Base-by-base conservation (phyloP, 2,113 vertebrate genomes). In the Odontophorus gujanensis region DNA sequence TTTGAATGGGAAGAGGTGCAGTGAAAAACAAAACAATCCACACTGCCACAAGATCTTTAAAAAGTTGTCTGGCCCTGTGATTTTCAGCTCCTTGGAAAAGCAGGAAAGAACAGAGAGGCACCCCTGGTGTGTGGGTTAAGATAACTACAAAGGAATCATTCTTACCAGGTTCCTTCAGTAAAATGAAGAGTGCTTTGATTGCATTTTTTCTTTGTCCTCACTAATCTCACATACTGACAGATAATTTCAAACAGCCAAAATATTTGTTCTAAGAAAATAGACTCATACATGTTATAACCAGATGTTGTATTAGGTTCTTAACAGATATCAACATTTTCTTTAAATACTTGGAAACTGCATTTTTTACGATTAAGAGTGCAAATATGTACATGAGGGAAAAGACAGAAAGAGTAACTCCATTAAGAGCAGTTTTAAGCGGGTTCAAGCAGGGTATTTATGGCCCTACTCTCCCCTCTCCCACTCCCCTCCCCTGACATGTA, bases 111-210 rank as follows among this genome's bases (percentile, higher is more conserved):
- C 22, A 87, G 81, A 96, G 75, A 91, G 87, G 42, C 67, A 82
- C 55, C 75, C 80, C 85, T 82, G 72, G 68, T 82, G 92, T n/a
- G 81, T 63, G 59, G 55, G 55, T 91, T 93, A 85, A 92, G 89
- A 85, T 61, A 93, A 92, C 74, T 89, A 93, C 87, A 96, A 95
- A 96, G 87, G 67, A 95, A 74, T 81, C 82, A 91, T 85, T 95
- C 87, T 93, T 92, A 87, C 67, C 38, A 75, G 25, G 55, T 87
- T 87, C 63, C 87, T 87, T 77, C 72, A 74, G 81, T 42, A 87
- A 92, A 89, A 80, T 7, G 77, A 87, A 79, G 71, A 63, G 66
- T 89, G 63, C 74, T 94, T 87, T 93, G 74, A 79, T 10, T 85
- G 71, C 81, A 42, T 89, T 88, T 93, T 87, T 51, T 25, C 89